Conservation (phyloP, 2,797 vertebrate genomes). For the Adrianichthys oophorus region DNA sequence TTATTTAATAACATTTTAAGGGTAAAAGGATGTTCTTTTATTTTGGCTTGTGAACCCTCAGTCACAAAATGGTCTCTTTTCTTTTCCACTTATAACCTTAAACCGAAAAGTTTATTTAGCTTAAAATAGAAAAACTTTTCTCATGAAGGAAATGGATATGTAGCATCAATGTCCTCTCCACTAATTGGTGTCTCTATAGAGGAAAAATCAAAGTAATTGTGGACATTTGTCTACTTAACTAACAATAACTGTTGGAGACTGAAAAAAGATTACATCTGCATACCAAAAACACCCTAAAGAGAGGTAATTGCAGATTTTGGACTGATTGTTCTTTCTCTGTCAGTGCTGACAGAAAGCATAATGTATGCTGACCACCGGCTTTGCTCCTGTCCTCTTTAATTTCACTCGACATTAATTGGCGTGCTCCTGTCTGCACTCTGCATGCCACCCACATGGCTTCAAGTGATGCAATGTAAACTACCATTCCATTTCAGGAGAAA, state of each 20-base stretch:
- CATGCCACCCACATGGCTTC: conserved; percentile 57
- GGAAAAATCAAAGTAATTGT: neutral
- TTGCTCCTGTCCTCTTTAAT: conserved; percentile 52
- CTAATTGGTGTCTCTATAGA: conserved; percentile 1
- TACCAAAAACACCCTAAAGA: conserved; percentile 1
- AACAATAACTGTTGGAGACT: neutral
- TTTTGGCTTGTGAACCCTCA: no score
- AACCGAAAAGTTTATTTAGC: no score
- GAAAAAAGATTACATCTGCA: neutral
- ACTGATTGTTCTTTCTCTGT: conserved; percentile 20
- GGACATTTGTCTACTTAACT: neutral
- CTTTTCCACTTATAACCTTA: no score
- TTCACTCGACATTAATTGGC: conserved; percentile 66
- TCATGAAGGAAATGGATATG: no score
- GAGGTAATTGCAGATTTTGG: conserved; percentile 11
- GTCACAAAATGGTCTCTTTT: no score
- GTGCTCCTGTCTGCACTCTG: conserved; percentile 62
- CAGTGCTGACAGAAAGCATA: conserved; percentile 9
- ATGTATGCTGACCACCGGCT: conserved; percentile 45
- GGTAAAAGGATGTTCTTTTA: no score
- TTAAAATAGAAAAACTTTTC: no score
- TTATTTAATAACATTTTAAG: no score
- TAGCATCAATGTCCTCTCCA: neutral
- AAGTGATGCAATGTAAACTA: conserved; percentile 67
- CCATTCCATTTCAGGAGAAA: conserved; percentile 70